These are phyloP conservation scores for Pygmarrhopalites habei DNA, from an alignment of 1,140 invertebrate genomes.

Conservation along the genomic window DNA sequence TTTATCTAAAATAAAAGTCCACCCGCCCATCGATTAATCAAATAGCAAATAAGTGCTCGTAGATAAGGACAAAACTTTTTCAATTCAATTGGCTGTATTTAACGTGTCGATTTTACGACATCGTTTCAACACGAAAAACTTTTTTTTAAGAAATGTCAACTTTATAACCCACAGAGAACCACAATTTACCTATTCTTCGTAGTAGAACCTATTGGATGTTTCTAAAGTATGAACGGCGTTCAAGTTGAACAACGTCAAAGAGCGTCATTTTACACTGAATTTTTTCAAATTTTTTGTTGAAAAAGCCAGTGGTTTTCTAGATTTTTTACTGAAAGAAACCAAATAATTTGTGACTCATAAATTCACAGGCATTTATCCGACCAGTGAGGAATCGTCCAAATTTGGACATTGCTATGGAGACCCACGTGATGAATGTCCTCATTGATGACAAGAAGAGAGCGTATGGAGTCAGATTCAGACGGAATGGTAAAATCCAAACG, in stretches of 20 bases:
- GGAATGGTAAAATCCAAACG: constrained; percentile 42
- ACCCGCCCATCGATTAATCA: not conserved
- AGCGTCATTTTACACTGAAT: too few species aligned
- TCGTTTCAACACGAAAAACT: too few species aligned
- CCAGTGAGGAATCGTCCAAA: constrained; percentile 51
- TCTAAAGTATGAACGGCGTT: too few species aligned
- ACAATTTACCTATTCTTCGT: too few species aligned
- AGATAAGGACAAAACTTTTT: too few species aligned
- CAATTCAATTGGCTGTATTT: too few species aligned
- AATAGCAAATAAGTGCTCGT: not conserved
- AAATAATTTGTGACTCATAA: too few species aligned
- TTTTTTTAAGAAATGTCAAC: too few species aligned
- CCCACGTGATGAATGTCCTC: constrained; percentile 45
- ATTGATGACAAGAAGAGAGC: constrained; percentile 50
- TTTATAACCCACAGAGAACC: too few species aligned
- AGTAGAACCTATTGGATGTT: too few species aligned
- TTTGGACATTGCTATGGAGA: constrained; percentile 48
- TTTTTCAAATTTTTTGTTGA: not conserved
- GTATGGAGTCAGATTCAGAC: constrained; percentile 50
- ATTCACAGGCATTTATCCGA: constrained; percentile 50
- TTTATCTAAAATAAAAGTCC: not conserved
- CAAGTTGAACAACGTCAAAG: too few species aligned
- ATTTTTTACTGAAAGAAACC: not conserved
- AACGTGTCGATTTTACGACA: too few species aligned
- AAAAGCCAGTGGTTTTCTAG: not conserved